Base-by-base conservation (phyloP, 1,140 invertebrate genomes). In the Lysiphlebus fabarum region DNA sequence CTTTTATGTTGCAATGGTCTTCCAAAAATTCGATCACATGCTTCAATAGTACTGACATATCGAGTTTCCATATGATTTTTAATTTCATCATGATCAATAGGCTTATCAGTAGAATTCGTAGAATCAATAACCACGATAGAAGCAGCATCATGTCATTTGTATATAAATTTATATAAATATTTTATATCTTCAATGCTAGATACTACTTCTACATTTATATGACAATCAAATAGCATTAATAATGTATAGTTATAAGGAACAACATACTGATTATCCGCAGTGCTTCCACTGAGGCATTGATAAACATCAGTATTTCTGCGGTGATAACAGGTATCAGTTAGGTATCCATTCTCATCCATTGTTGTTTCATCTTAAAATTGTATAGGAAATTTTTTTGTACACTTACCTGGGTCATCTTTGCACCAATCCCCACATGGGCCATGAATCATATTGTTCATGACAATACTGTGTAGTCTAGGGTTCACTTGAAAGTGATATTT, bases 371-470 rank as follows among this genome's bases (percentile, higher is more conserved):
- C 50, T 4, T 62, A 38, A 51, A 76, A 69, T 12, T 11, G 53
- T 59, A 60, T 57, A n/a, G 74, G 75, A 65, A 64, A 79, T 17
- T 51, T 40, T 62, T 80, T 79, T 0, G 65, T 60, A 63, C 75
- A 77, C 48, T 68, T 68, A 41, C 66, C 68, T 54, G 70, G 58
- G 26, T 42, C 44, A 69, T 74, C 73, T 42, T 54, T 38, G 54
- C 78, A 78, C 7, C 72, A 69, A 45, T 67, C 55, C 7, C 64
- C 63, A 59, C 67, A 68, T 11, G 63, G 62, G 34, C 67, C 67
- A 61, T 71, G 65, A 58, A 82, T 77, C 76, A 79, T 78, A 54
- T 70, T 70, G 26, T 14, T 65, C 37, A 50, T 75, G 26, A 73
- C 63, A 56, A 71, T 65, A 9, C 69, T 66, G 68, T 67, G 67